Percentiles rank a stretch among this genome's conserved stretches.
These are phyloP conservation scores for Clepsis dumicolana DNA, from an alignment of 2,888 invertebrate genomes.

Conservation along the genomic window DNA sequence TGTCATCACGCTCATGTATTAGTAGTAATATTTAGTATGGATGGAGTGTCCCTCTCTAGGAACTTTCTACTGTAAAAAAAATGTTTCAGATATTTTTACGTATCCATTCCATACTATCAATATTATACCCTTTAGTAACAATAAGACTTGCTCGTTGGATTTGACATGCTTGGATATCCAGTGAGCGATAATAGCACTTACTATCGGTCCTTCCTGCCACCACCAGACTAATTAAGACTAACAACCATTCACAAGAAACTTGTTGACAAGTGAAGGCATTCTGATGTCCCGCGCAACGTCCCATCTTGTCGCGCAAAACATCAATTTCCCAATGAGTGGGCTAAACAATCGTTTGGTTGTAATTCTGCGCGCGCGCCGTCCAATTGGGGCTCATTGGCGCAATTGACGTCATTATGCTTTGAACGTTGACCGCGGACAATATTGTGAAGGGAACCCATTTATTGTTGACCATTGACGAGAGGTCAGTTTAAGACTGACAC, in stretches of 20 bases:
- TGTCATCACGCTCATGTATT: no score
- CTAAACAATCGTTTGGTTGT: constrained; percentile 2
- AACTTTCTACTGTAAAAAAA: no score
- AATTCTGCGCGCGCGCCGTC: constrained; percentile 4
- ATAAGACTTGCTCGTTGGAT: not conserved
- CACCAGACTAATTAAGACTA: no score
- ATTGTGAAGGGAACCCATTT: not conserved
- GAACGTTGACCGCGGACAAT: not conserved
- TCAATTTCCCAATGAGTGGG: constrained; percentile 3
- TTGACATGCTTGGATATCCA: no score
- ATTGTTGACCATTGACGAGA: not conserved
- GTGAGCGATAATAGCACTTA: no score
- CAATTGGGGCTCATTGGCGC: constrained; percentile 14
- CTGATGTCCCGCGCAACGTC: not conserved
- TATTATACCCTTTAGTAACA: no score
- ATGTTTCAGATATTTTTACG: no score
- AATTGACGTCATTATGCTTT: constrained; percentile 21
- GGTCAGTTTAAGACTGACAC: no score
- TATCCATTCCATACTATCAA: no score
- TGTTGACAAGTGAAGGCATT: not conserved
- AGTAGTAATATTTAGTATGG: no score
- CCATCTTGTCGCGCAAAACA: not conserved
- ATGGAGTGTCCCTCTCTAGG: no score
- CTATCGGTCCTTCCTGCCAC: no score
- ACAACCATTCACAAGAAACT: not conserved